Conservation (phyloP, 1,140 invertebrate genomes). For the Phymorhynchus buccinoides region DNA sequence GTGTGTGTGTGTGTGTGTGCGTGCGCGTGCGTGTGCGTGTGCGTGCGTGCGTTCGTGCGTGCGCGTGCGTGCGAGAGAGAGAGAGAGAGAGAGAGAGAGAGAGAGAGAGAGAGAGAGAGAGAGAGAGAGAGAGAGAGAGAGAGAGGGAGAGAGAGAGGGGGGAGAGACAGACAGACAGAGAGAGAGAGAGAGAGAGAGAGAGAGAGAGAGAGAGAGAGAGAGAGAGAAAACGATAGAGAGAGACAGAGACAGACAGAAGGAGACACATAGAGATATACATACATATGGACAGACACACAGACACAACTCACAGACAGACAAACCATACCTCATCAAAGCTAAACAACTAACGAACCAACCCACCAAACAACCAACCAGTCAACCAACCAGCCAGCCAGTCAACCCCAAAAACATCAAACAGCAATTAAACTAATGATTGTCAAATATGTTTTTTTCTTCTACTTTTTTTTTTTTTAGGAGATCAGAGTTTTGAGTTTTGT, state of each 20-base stretch:
- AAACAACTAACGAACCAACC: too few species aligned
- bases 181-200: background rate
- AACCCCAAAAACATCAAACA: too few species aligned
- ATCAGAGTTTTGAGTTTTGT: too few species aligned
- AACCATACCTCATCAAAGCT: background rate
- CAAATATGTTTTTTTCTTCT: too few species aligned
- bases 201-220: background rate
- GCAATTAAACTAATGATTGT: too few species aligned
- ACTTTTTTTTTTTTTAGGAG: too few species aligned
- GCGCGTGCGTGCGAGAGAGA: background rate
- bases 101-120: background rate
- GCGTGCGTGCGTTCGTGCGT: background rate
- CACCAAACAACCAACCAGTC: too few species aligned
- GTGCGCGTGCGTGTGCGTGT: background rate
- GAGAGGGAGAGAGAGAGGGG: background rate
- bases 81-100: background rate
- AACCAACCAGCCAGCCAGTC: too few species aligned
- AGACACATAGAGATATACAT: background rate
- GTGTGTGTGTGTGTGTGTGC: too few species aligned
- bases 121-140: background rate
- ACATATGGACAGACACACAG: background rate
- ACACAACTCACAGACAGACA: background rate
- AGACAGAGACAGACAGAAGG: slow-evolving; percentile 20
- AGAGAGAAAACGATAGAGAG: slow-evolving; percentile 21
- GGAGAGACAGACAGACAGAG: background rate